Percentiles rank a stretch among this genome's conserved stretches.
These are phyloP conservation scores for Meloidogyne hapla DNA, from an alignment of 1,140 invertebrate species.

Conservation along the genomic window DNA sequence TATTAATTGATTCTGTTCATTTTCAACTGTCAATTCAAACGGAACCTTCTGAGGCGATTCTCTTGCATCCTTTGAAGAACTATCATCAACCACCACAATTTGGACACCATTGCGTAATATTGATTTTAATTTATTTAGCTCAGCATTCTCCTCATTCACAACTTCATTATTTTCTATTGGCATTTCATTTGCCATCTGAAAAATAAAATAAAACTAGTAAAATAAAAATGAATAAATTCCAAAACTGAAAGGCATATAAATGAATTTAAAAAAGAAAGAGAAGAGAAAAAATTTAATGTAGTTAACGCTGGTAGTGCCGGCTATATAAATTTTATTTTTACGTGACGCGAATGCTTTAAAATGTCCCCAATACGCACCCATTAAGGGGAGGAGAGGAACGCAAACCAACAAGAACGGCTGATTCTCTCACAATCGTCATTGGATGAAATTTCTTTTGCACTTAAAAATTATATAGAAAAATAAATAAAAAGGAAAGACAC, in stretches of 20 bases:
- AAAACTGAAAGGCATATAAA: too few species aligned
- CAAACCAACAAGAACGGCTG: too few species aligned
- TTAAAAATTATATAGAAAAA: not conserved
- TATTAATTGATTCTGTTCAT: not conserved
- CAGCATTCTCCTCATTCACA: not conserved
- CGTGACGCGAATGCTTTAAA: not conserved
- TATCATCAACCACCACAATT: not conserved
- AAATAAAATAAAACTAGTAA: too few species aligned
- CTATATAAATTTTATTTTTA: not conserved
- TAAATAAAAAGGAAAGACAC: too few species aligned
- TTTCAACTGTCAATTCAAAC: not conserved
- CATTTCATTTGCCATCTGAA: not conserved
- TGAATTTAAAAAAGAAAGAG: too few species aligned
- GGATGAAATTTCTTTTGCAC: not conserved
- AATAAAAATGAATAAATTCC: too few species aligned
- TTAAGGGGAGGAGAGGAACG: not conserved
- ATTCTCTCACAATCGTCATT: not conserved
- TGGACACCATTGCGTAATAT: not conserved
- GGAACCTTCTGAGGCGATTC: not conserved
- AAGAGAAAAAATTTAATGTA: too few species aligned
- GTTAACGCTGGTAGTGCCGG: too few species aligned
- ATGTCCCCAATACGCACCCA: not conserved
- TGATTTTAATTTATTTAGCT: not conserved
- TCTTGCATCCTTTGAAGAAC: not conserved
- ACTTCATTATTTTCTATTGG: not conserved